Base-by-base conservation (phyloP, 2,888 invertebrate genomes). In the Sphaerophoria taeniata region DNA sequence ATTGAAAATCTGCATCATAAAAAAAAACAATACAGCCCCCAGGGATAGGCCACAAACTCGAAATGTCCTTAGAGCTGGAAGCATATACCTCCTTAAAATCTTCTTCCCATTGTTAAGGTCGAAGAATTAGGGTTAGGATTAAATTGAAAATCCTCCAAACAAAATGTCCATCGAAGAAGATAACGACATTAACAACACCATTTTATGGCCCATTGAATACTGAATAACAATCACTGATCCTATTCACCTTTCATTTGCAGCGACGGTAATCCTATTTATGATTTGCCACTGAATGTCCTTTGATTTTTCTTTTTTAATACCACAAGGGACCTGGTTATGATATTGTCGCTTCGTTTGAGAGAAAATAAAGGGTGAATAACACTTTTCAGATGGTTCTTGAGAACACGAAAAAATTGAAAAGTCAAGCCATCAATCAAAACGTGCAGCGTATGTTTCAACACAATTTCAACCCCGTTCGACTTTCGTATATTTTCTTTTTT, bases 181-280 rank as follows among this genome's bases (percentile, higher is more conserved):
- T 91, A 90, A 90, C 90, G 89, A 90, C 88, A 90, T 90, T 90
- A 89, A 88, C 87, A 87, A 90, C 89, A 90, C 90, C 90, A 92
- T 92, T 92, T 92, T 91, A 92, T 91, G 90, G 92, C 89, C 91
- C 91, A 92, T 92, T 92, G 92, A 91, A 90, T 90, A 87, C 81
- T 73, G 83, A 81, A 85, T 76, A 72, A 85, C 53, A 77, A 47
- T 73, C 70, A 71, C 70, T 78, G 86, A 86, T 86, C 86, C 86
- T 78, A 78, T 86, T 86, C 87, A 88, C 88, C 88, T 88, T 88
- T 88, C 88, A 88, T 78, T 85, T 80, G 87, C 88, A 88, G 88
- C 85, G 88, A 65, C 87, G 65, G 73, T 74, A 76, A 84, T 87
- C 81, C 82, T 77, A 77, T 86, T 86, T 86, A 86, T 85, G 85